Conservation (phyloP, 2,113 vertebrate species). For the Rhabdomys dilectus region DNA sequence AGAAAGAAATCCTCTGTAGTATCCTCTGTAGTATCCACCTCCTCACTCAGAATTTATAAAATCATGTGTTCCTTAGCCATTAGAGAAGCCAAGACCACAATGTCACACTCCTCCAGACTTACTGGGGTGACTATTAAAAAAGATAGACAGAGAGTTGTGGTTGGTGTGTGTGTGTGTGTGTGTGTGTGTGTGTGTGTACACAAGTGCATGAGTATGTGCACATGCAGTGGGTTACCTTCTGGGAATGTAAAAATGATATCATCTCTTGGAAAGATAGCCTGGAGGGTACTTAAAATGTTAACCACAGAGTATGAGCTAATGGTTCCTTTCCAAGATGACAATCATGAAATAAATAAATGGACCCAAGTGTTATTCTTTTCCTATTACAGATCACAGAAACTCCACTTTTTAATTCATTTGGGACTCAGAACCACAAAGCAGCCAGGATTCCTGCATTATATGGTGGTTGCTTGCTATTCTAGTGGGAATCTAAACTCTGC, state of each 20-base stretch:
- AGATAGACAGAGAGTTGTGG: not conserved
- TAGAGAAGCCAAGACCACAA: not conserved
- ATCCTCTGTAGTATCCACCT: not conserved
- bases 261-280: not conserved
- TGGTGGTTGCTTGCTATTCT: not conserved
- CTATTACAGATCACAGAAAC: not conserved
- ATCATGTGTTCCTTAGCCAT: not conserved
- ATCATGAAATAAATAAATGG: not conserved
- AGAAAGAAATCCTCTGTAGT: not conserved
- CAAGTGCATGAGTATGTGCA: not conserved
- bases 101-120: not conserved
- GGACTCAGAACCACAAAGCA: not conserved
- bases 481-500: not conserved
- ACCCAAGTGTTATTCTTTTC: not conserved
- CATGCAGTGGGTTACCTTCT: not conserved
- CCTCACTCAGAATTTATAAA: not conserved
- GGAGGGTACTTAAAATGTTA: slow-evolving; percentile 12
- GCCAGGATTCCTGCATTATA: not conserved
- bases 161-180: not conserved
- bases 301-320: not conserved
- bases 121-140: not conserved
- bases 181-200: too few relatives aligned
- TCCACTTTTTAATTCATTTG: not conserved
- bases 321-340: not conserved
- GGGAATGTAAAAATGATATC: not conserved